Percentiles rank a stretch among this genome's conserved stretches.
Evolutionary conservation across 2,797 vertebrate species (phyloP).

Genomic region (Protonibea diacanthus): DNA sequence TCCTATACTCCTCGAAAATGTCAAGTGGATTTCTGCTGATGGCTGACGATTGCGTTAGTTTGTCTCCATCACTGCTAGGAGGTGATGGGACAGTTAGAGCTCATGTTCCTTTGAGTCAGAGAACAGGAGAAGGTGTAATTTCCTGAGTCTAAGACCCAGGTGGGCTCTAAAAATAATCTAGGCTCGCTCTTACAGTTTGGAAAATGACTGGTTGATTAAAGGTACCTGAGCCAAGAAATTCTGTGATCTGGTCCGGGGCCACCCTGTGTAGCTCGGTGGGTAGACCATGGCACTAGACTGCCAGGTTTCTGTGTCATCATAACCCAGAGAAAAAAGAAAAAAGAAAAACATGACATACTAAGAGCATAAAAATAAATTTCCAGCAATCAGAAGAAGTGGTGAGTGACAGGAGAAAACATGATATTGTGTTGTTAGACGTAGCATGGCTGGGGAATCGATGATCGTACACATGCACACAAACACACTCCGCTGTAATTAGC

Average conservation of each 20-base stretch:
- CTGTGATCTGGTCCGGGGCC: conserved; percentile 51
- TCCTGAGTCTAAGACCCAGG: conserved; percentile 64
- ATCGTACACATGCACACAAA: conserved; percentile 7
- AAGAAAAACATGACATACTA: not conserved
- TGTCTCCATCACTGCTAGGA: conserved; percentile 52
- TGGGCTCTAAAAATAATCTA: conserved; percentile 71
- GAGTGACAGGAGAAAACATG: conserved; percentile 15
- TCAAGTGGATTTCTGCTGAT: conserved; percentile 53
- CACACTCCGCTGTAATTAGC: conserved; percentile 54
- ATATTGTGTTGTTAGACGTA: conserved; percentile 28
- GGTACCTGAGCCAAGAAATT: conserved; percentile 54
- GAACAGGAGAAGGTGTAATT: conserved; percentile 75
- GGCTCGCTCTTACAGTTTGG: conserved; percentile 43
- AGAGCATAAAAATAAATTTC: conserved; percentile 7
- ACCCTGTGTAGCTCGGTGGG: conserved; percentile 32
- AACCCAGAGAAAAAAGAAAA: not conserved
- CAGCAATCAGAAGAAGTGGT: conserved; percentile 2
- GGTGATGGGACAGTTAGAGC: conserved; percentile 57
- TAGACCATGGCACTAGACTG: not conserved
- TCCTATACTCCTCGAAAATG: conserved; percentile 38
- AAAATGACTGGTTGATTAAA: conserved; percentile 70
- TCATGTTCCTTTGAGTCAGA: conserved; percentile 63
- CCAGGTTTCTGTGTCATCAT: conserved; percentile 35
- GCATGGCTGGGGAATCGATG: conserved; percentile 7
- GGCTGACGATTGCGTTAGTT: conserved; percentile 41